Evolutionary conservation across 2,113 vertebrate genomes (phyloP).

Genomic region (Clinocottus analis): DNA sequence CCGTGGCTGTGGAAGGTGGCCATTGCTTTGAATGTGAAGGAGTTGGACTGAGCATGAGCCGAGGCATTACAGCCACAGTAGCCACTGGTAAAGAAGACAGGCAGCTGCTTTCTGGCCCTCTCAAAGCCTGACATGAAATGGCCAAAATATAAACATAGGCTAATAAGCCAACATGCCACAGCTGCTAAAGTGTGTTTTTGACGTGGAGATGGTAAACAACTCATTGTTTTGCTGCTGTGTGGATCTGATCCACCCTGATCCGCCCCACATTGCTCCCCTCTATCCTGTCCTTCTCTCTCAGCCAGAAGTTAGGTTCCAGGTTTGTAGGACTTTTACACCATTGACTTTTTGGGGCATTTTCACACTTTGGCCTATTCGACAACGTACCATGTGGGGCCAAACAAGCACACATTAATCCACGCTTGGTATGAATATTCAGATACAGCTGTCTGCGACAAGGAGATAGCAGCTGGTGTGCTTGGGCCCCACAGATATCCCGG

Average conservation of each 20-base stretch:
- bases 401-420: constrained; percentile 77
- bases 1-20: constrained; percentile 32
- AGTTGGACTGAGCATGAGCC: constrained; percentile 54
- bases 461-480: constrained; percentile 79
- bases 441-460: constrained; percentile 77
- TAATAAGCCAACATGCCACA: constrained; percentile 20
- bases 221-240: constrained; percentile 5
- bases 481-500: constrained; percentile 70
- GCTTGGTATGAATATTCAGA: constrained; percentile 82
- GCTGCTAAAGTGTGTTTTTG: constrained; percentile 7
- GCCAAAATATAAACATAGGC: constrained; percentile 32
- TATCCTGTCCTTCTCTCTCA: not conserved
- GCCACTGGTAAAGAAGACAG: constrained; percentile 23
- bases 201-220: not conserved
- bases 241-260: not conserved
- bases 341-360: constrained; percentile 25
- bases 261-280: not conserved
- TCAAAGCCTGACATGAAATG: not conserved
- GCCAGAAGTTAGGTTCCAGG: not conserved
- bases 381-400: constrained; percentile 52
- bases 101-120: constrained; percentile 53
- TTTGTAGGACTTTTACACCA: constrained; percentile 18
- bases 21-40: constrained; percentile 49
- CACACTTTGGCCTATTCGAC: constrained; percentile 37
- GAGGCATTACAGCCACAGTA: constrained; percentile 30